phyloP scores from a whole-genome alignment of 2,113 vertebrate genomes.

The Scopus umbretta region DNA sequence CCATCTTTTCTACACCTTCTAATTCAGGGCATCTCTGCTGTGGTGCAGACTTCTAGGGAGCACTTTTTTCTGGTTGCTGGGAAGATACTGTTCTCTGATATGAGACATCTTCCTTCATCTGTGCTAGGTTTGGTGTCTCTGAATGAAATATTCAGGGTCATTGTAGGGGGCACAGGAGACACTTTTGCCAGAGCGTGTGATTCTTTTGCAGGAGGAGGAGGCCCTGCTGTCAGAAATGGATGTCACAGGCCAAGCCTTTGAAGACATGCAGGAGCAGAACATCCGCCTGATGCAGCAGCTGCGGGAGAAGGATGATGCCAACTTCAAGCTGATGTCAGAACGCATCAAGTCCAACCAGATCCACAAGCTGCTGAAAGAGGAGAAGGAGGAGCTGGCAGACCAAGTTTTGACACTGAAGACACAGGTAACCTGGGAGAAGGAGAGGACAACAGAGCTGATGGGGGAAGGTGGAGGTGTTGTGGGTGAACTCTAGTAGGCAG shows the following conservation, averaged over 20 bases:
- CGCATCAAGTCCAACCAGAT: constrained; percentile 98
- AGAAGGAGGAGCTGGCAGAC: constrained; percentile 95
- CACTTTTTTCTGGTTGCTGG: background rate
- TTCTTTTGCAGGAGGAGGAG: constrained; percentile 85
- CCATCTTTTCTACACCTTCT: background rate
- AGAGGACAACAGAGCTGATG: background rate
- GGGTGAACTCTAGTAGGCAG: background rate
- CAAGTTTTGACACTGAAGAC: constrained; percentile 94
- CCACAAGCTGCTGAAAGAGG: constrained; percentile 95
- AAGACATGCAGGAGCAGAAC: constrained; percentile 99
- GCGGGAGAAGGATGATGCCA: constrained; percentile 95
- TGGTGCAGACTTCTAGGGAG: background rate
- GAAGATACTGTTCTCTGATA: background rate
- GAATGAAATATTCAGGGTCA: background rate
- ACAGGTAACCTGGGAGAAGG: constrained; percentile 74
- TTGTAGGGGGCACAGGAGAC: background rate
- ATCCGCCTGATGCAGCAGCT: constrained; percentile 97
- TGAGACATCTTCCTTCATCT: background rate
- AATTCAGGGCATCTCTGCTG: background rate
- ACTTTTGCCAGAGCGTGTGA: background rate
- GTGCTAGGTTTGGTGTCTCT: background rate
- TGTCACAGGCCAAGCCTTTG: constrained; percentile 96
- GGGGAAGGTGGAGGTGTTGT: background rate
- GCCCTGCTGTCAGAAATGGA: constrained; percentile 97
- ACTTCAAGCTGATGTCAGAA: constrained; percentile 98